Percentiles rank a stretch among this genome's conserved stretches.
These are phyloP conservation scores for Lipophrys pholis DNA, from an alignment of 2,113 vertebrate genomes.

Conservation along the genomic window DNA sequence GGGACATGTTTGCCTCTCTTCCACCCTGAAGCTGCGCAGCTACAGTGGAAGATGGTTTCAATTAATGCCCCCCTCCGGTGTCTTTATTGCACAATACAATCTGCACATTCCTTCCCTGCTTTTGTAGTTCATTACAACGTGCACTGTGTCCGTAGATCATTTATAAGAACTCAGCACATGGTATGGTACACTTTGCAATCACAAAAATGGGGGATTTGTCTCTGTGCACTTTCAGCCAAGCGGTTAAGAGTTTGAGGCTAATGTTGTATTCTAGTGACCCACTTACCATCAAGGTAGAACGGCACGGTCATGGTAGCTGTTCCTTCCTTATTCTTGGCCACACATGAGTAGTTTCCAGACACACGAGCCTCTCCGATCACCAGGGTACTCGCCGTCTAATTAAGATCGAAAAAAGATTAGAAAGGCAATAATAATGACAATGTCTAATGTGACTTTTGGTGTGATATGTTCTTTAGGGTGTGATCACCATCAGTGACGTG, in stretches of 20 bases:
- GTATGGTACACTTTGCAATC: conserved; percentile 19
- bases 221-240: conserved; percentile 15
- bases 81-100: conserved; percentile 76
- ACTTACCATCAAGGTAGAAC: conserved; percentile 89
- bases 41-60: conserved; percentile 77
- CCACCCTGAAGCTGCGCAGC: conserved; percentile 58
- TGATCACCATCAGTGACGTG: conserved; percentile 19
- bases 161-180: conserved; percentile 25
- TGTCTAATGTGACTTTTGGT: neutral
- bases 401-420: neutral
- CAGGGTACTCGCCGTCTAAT: conserved; percentile 86
- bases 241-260: neutral
- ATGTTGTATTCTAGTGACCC: conserved; percentile 3
- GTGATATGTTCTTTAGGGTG: conserved; percentile 4
- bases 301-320: conserved; percentile 64
- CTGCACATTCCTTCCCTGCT: conserved; percentile 66
- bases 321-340: conserved; percentile 81
- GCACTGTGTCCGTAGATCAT: conserved; percentile 46
- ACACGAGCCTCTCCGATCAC: conserved; percentile 68
- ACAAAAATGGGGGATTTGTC: conserved; percentile 26
- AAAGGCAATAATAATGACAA: neutral
- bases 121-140: conserved; percentile 59
- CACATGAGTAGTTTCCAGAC: conserved; percentile 86
- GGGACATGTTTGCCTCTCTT: conserved; percentile 65
- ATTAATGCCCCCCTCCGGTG: conserved; percentile 76